Percentiles rank a stretch among this genome's conserved stretches.
Conservation (phyloP, 2,113 vertebrate species). For the Chloropsis cyanopogon region DNA sequence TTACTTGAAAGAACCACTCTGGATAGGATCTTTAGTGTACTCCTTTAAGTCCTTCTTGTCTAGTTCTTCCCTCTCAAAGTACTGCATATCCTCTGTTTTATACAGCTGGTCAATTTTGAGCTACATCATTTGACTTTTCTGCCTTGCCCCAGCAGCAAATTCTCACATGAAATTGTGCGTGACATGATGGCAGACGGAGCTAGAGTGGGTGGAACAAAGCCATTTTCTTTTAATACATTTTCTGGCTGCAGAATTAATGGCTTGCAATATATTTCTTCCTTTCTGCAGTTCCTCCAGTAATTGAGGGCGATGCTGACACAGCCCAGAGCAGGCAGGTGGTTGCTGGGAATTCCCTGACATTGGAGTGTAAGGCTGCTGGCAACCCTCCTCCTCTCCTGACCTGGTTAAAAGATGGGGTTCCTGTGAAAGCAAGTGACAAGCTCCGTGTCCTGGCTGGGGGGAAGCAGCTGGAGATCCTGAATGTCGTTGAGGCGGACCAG, state of each 20-base stretch:
- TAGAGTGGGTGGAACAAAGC: background rate
- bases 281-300: slow-evolving; percentile 86
- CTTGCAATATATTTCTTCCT: background rate
- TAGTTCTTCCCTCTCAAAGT: background rate
- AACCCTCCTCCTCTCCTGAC: slow-evolving; percentile 88
- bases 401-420: slow-evolving; percentile 90
- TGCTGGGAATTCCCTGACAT: slow-evolving; percentile 73
- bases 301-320: slow-evolving; percentile 73
- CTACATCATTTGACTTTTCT: background rate
- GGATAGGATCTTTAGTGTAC: background rate
- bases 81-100: background rate
- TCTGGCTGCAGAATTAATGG: background rate
- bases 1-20: background rate
- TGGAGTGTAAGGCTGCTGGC: slow-evolving; percentile 88
- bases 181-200: background rate
- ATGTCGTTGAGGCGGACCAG: slow-evolving; percentile 65
- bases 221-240: slow-evolving; percentile 7
- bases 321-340: slow-evolving; percentile 81
- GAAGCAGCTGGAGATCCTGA: slow-evolving; percentile 82
- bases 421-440: slow-evolving; percentile 76
- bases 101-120: background rate
- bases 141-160: background rate
- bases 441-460: slow-evolving; percentile 81
- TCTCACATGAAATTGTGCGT: background rate
- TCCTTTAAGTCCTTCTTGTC: background rate